phyloP scores from a whole-genome alignment of 2,797 vertebrate species.

The Falco rusticolus region DNA sequence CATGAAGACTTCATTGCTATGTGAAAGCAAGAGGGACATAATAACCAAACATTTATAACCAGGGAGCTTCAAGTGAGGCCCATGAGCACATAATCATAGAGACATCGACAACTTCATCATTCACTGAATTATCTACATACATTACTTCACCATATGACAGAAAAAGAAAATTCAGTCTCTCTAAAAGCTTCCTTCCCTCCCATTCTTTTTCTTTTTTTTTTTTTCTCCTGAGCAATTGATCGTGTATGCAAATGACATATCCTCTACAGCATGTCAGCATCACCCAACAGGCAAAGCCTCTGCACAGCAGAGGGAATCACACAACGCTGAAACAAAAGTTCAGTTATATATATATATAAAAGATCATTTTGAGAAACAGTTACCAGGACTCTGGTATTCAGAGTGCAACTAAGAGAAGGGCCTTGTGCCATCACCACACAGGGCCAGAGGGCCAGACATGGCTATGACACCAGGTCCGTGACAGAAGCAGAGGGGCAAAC shows the following conservation, averaged over 20 bases:
- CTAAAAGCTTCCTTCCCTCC: not conserved
- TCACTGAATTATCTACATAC: not conserved
- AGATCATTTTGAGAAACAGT: not conserved
- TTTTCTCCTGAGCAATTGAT: not conserved
- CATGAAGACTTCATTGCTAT: not conserved
- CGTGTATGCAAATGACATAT: not conserved
- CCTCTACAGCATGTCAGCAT: not conserved
- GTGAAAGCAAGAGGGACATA: not conserved
- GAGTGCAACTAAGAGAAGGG: not conserved
- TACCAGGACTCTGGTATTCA: not conserved
- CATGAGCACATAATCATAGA: not conserved
- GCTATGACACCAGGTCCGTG: accelerated
- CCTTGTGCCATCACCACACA: not conserved
- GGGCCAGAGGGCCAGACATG: not conserved
- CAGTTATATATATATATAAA: accelerated
- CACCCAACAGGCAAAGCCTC: not conserved
- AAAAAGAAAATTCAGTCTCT: not conserved
- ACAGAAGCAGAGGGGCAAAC: not conserved
- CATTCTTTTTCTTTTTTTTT: too few relatives aligned
- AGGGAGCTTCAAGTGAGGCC: not conserved
- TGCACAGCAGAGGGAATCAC: not conserved
- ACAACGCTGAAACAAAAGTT: accelerated
- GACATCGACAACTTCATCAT: not conserved
- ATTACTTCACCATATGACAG: not conserved
- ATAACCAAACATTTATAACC: not conserved